Evolutionary conservation across 2,113 vertebrate genomes (phyloP), one percentile per base, ranked within the genome.

Genomic region (Gila orcuttii): DNA sequence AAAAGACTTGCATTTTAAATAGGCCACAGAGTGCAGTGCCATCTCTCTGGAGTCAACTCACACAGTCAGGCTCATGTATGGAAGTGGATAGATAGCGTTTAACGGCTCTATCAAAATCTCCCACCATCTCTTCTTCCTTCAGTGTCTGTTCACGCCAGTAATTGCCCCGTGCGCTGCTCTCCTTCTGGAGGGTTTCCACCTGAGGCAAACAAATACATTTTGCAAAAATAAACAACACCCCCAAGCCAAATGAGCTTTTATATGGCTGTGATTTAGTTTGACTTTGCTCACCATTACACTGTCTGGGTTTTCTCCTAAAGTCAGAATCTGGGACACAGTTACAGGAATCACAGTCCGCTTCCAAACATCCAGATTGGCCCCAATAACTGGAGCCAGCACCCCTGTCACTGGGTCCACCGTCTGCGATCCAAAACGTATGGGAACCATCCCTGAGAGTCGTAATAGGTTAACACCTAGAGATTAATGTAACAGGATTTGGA

Each of bases 331-430:
- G 78, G 94, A 88, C 47, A 95, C 95, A 4, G 97, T 95, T 2
- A 95, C 7, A 1, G 97, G 96, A 19, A 96, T 87, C 2, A 97
- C 88, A 0, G 86, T 93, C 76, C 93, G 87, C 6, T 91, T 93
- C 83, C 90, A 91, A 3, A 93, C 90, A 25, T 96, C 95, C 28
- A 87, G 89, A 19, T 92, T 94, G 62, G 94, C 96, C 36, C 96
- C 96, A 23, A 97, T 95, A 64, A 97, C 95, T 0, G 96, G 89
- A 4, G 95, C 95, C 74, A 71, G 55, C 10, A 94, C 89, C 0
- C 96, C 95, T 11, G 96, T 97, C 47, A 96, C 89, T 7, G 95
- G 94, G 86, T 96, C 96, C 19, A 96, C 66, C 1, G 95, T 93
- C 89, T 92, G 95, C 86, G 92, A 93, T 33, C 96, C 97, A 59